A percentile compares a stretch with the other conserved stretches of the same genome.
phyloP scores from a whole-genome alignment of 2,797 vertebrate genomes.

The Callimico goeldii region DNA sequence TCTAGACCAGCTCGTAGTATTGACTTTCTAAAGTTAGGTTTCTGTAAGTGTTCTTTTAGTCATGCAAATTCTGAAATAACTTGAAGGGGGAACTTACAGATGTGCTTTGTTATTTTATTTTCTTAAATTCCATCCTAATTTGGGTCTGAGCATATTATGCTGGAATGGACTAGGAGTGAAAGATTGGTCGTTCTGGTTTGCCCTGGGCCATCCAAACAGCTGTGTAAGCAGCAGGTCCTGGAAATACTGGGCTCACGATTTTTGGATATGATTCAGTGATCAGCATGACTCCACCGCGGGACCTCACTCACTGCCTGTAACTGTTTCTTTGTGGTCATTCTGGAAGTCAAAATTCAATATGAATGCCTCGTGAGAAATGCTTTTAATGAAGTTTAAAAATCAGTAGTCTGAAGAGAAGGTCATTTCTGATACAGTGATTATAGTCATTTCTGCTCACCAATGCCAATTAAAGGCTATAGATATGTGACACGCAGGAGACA shows the following conservation, averaged over 20 bases:
- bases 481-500: constrained; percentile 30
- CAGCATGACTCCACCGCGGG: not conserved
- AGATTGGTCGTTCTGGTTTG: not conserved
- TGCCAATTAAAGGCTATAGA: constrained; percentile 39
- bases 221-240: constrained; percentile 60
- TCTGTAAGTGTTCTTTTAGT: not conserved
- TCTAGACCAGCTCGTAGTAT: not conserved
- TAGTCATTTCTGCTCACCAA: not conserved
- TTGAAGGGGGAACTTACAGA: not conserved
- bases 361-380: constrained; percentile 61
- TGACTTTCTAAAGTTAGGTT: not conserved
- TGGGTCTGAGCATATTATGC: not conserved
- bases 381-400: constrained; percentile 70
- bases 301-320: constrained; percentile 30
- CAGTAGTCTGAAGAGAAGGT: constrained; percentile 67
- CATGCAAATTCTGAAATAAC: not conserved
- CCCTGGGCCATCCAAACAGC: constrained; percentile 61
- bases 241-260: constrained; percentile 32
- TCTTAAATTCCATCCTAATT: not conserved
- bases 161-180: not conserved
- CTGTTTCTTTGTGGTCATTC: constrained; percentile 59
- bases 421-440: constrained; percentile 51
- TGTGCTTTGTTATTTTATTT: not conserved
- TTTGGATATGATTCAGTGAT: constrained; percentile 43
- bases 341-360: constrained; percentile 64